Evolutionary conservation across 2,797 vertebrate species (phyloP), one percentile per base, ranked within the genome.

Genomic region (Diceros bicornis): DNA sequence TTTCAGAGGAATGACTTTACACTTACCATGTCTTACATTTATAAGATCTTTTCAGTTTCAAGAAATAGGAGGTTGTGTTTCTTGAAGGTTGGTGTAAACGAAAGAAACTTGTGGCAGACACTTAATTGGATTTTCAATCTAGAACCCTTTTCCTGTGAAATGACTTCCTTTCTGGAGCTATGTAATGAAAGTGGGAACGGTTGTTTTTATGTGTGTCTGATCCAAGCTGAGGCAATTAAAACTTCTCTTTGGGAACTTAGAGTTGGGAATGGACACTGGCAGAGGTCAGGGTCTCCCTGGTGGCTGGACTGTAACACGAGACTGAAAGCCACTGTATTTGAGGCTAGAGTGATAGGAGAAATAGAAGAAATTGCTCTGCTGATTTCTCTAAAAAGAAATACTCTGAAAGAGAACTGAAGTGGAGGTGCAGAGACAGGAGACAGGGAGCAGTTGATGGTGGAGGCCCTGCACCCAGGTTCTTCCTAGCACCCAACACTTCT

Each of bases 401-500:
- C 9, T 52, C 44, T 77, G 44, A 88, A 83, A 83, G 23, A 50
- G 20, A 50, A 79, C 11, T 74, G 66, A 50, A 66, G 29, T 34
- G 23, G 6, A 34, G 18, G 3, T 62, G 18, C 29, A 18, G 20
- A 11, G 34, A 71, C 7, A 44, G 68, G 4, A 87, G 21, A 69
- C 2, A 6, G 20, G 20, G 18, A 90, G 1, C 3, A 34, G 4
- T 10, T 68, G 17, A 50, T 0, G 2, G 18, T 25, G 34, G 12
- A 66, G 32, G 7, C 1, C 7, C 20, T 66, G 23, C 2, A 37
- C 37, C 27, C 37, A 74, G 2, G 10, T 50, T 3, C 25, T 79
- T 86, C 29, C 17, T 13, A 6, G 6, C 34, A 16, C 1, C 8
- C 16, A 37, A 21, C 2, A 37, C 4, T 32, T 75, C 61, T 82